phyloP scores from a whole-genome alignment of 2,888 invertebrate genomes.

The Drosophila stalkeri region DNA sequence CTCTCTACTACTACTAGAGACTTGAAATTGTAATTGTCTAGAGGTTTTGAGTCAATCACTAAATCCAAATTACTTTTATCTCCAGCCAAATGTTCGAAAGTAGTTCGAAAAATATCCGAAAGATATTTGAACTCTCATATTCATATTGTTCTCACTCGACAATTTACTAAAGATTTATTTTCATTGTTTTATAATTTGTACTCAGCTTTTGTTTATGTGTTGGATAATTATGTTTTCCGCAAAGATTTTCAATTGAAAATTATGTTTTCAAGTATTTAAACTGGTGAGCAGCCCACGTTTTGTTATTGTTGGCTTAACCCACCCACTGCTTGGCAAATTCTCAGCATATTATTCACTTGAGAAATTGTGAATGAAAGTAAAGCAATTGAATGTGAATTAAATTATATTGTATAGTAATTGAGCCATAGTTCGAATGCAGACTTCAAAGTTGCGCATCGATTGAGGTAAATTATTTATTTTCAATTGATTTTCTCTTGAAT shows the following conservation, averaged over 20 bases:
- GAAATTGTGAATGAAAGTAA: conserved; percentile 4
- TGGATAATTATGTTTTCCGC: conserved; percentile 2
- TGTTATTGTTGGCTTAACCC: too few relatives aligned
- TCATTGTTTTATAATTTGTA: not conserved
- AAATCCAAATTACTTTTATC: not conserved
- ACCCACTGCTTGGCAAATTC: conserved; percentile 5
- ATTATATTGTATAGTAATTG: conserved; percentile 14
- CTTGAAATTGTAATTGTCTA: too few relatives aligned
- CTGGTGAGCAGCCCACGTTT: not conserved
- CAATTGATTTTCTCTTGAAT: conserved; percentile 6
- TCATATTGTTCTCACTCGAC: not conserved
- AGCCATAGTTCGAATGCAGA: not conserved
- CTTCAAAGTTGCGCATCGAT: conserved; percentile 4
- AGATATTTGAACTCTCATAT: not conserved
- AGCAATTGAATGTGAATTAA: conserved; percentile 2
- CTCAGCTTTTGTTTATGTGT: not conserved
- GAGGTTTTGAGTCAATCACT: too few relatives aligned
- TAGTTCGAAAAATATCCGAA: not conserved
- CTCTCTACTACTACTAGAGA: too few relatives aligned
- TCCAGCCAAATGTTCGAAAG: not conserved
- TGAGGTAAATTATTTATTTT: conserved; percentile 15
- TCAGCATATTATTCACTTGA: conserved; percentile 11
- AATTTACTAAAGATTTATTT: not conserved
- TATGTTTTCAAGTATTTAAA: not conserved
- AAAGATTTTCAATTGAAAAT: not conserved